phyloP scores from a whole-genome alignment of 2,113 vertebrate species.

The Psammodynastes pulverulentus region DNA sequence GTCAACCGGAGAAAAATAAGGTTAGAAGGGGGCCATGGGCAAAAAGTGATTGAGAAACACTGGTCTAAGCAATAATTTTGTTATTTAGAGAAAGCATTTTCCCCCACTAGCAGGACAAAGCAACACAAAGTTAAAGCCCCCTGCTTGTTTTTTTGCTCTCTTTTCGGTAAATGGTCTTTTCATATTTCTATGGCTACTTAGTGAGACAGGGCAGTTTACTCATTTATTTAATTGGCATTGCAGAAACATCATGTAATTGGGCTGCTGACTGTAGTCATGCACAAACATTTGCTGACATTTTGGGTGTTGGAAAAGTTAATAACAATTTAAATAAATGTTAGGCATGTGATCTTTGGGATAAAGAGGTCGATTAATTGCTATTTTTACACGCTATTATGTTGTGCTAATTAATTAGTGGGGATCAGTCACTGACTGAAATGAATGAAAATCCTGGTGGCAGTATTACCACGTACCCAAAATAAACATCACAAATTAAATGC shows the following conservation, averaged over 20 bases:
- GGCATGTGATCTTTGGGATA: background rate
- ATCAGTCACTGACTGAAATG: background rate
- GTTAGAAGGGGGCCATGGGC: background rate
- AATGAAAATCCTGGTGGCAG: background rate
- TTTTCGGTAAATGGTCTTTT: background rate
- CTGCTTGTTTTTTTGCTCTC: background rate
- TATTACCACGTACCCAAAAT: background rate
- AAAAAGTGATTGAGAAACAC: background rate
- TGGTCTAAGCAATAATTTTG: background rate
- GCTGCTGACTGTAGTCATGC: background rate
- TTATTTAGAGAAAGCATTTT: background rate
- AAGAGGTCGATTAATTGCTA: conserved; percentile 17
- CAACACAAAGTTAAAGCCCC: background rate
- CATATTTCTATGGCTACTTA: background rate
- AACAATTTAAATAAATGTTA: conserved; percentile 8
- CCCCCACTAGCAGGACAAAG: background rate
- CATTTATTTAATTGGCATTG: background rate
- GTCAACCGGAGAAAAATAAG: background rate
- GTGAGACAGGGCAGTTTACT: background rate
- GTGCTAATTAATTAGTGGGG: conserved; percentile 17
- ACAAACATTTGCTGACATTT: conserved; percentile 7
- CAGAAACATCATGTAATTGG: conserved; percentile 2
- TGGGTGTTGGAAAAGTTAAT: conserved; percentile 1
- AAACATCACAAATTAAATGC: background rate
- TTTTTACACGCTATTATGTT: conserved; percentile 5